phyloP scores from a whole-genome alignment of 2,888 invertebrate species.

The Parnassius smintheus region DNA sequence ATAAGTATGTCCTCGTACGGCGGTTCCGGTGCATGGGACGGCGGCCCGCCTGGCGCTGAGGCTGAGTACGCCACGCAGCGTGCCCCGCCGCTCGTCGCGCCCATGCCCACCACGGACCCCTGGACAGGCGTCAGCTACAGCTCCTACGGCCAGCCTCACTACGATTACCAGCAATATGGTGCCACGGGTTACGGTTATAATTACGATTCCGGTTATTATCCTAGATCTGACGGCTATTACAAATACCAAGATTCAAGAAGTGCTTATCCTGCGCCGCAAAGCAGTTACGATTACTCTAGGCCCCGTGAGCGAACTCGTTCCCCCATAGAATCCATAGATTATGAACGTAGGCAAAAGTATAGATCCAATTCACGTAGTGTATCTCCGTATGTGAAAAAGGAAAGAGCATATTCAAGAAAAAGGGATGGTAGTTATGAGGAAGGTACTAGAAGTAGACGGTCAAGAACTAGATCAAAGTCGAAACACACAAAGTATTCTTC shows the following conservation, averaged over 20 bases:
- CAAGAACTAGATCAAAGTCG: slow-evolving; percentile 51
- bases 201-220: slow-evolving; percentile 61
- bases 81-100: slow-evolving; percentile 56
- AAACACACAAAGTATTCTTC: slow-evolving; percentile 61
- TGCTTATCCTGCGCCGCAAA: slow-evolving; percentile 38
- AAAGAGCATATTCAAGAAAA: slow-evolving; percentile 52
- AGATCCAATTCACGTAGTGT: slow-evolving; percentile 56
- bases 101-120: slow-evolving; percentile 68
- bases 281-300: slow-evolving; percentile 38
- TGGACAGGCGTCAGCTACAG: slow-evolving; percentile 75
- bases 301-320: slow-evolving; percentile 42
- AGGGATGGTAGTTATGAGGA: slow-evolving; percentile 57
- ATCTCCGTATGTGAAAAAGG: slow-evolving; percentile 55
- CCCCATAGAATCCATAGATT: slow-evolving; percentile 41
- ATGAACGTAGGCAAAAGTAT: slow-evolving; percentile 44
- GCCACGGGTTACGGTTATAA: slow-evolving; percentile 52
- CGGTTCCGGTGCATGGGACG: slow-evolving; percentile 71
- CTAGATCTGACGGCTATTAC: slow-evolving; percentile 47
- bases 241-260: slow-evolving; percentile 47
- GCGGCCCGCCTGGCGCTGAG: slow-evolving; percentile 79
- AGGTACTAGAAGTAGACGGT: slow-evolving; percentile 42
- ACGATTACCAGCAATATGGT: slow-evolving; percentile 61
- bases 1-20: slow-evolving; percentile 74
- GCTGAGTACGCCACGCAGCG: slow-evolving; percentile 71
- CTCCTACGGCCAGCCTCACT: slow-evolving; percentile 57